Evolutionary conservation across 2,113 vertebrate genomes (phyloP), one percentile per base, ranked within the genome.

Genomic region (Melospiza georgiana): DNA sequence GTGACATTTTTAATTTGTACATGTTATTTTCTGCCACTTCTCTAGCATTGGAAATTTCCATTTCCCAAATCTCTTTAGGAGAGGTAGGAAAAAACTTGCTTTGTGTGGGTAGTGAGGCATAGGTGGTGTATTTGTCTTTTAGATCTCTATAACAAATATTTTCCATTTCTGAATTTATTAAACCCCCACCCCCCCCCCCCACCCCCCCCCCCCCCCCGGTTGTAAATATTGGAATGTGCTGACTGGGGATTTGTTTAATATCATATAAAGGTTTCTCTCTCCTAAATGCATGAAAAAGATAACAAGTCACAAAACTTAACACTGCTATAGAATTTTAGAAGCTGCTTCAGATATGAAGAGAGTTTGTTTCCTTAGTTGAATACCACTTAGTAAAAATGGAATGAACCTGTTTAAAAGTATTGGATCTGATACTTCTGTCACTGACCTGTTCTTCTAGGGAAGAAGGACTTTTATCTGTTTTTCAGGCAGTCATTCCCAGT

Each of bases 61-160:
- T 93, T 94, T 94, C 83, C 92, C 39, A 84, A 89, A 86, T 95
- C 68, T 33, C 83, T 92, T 94, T 88, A 95, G 83, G 43, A 73
- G 55, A 62, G 31, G 54, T 5, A 67, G 85, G 88, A 66, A 73
- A 94, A 94, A 93, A 11, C 11, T 66, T 6, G 2, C 35, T 80
- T 62, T 77, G 24, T 61, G 46, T 1, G 15, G 17, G 24, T 19
- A 25, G 54, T 69, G 75, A 75, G 72, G 21, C 46, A 44, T 28
- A n/a, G 58, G 72, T 27, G 33, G 23, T 78, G 2, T 82, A 11
- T 79, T 84, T 82, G 25, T 61, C 58, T 91, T 91, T 85, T 74
- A 85, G 59, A 63, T 73, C 17, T 66, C 46, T 30, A 0, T 66
- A 76, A 85, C 37, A 91, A 90, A 27, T 81, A 61, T 41, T 84